phyloP scores from a whole-genome alignment of 2,888 invertebrate genomes.

The Liposcelis brunnea region DNA sequence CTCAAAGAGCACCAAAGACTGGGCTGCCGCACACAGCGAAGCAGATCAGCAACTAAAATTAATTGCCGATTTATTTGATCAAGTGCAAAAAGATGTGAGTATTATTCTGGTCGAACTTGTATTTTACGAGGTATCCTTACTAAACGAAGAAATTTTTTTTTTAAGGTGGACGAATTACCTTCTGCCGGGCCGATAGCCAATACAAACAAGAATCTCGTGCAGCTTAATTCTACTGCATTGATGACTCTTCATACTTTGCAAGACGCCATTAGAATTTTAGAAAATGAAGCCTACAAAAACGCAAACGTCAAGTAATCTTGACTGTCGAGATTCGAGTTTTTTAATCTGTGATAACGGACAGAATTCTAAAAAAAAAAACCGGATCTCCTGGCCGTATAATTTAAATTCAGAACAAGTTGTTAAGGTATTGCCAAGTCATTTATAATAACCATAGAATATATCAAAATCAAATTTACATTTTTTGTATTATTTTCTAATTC shows the following conservation, averaged over 20 bases:
- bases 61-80: conserved; percentile 6
- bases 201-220: background rate
- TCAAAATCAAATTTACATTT: too few relatives aligned
- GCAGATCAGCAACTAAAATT: conserved; percentile 4
- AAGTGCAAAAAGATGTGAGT: conserved; percentile 4
- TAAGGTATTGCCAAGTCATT: too few relatives aligned
- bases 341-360: too few relatives aligned
- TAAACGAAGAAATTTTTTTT: background rate
- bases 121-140: background rate
- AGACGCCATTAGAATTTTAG: conserved; percentile 2
- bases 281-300: conserved; percentile 5
- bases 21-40: conserved; percentile 1
- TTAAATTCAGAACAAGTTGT: too few relatives aligned
- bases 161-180: conserved; percentile 2
- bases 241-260: conserved; percentile 4
- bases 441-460: too few relatives aligned
- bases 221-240: background rate
- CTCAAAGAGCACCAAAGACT: background rate
- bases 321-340: too few relatives aligned
- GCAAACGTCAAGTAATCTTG: too few relatives aligned
- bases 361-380: too few relatives aligned
- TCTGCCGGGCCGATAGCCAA: background rate
- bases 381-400: too few relatives aligned
- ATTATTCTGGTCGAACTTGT: background rate
- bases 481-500: too few relatives aligned